Conservation (phyloP, 2,113 vertebrate species). For the Excalfactoria chinensis region DNA sequence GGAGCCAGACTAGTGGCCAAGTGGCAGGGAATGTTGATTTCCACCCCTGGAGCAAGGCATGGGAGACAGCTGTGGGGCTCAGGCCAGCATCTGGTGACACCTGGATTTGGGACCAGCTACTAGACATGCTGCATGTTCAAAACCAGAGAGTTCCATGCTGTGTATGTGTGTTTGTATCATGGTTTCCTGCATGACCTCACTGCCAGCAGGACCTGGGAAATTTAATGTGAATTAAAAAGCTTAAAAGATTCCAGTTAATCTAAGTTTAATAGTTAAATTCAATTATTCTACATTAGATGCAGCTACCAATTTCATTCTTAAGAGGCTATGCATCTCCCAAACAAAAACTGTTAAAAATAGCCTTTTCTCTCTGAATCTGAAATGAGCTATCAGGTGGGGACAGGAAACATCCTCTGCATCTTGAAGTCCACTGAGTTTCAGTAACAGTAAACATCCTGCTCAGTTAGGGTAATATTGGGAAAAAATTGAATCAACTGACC, state of each 20-base stretch:
- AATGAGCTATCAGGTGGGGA: neutral
- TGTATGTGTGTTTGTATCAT: neutral
- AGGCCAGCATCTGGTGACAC: neutral
- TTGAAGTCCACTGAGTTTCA: neutral
- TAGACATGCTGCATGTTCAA: neutral
- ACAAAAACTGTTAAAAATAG: neutral
- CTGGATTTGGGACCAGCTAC: neutral
- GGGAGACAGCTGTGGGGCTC: too few species aligned
- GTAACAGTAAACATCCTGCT: neutral
- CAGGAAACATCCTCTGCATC: neutral
- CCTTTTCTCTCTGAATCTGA: neutral
- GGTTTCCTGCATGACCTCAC: neutral
- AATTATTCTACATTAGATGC: neutral
- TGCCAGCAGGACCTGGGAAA: neutral
- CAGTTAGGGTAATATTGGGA: neutral
- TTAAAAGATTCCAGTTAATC: neutral
- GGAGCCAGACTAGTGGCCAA: accelerated
- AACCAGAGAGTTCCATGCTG: neutral
- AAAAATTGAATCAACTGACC: neutral
- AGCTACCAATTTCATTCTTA: neutral
- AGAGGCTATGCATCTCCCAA: neutral
- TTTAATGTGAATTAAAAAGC: neutral
- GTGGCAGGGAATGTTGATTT: neutral
- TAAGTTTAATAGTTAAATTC: neutral
- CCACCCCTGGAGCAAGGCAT: neutral